Conservation (phyloP, 30 jellyfish, hydroid and myxozoan genomes). For the Cassiopea andromeda region DNA sequence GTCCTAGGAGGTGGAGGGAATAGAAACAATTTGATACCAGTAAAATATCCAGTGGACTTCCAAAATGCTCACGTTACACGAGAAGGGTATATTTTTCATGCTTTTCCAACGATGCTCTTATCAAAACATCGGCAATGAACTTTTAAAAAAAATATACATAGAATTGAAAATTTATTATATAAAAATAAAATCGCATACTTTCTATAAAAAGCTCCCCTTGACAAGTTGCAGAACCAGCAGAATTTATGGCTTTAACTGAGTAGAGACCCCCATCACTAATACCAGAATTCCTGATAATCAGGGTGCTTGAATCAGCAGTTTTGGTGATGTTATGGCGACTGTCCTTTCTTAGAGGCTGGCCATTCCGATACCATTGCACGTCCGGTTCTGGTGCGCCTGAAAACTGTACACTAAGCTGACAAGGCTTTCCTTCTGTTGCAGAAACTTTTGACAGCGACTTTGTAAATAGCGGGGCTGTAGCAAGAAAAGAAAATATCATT, state of each 20-base stretch:
- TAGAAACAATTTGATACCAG: no score
- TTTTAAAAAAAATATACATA: not conserved
- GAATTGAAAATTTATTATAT: not conserved
- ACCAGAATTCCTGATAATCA: conserved; percentile 73
- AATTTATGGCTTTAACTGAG: conserved; percentile 87
- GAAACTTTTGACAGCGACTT: conserved; percentile 58
- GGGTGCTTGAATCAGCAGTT: conserved; percentile 58
- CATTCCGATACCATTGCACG: conserved; percentile 91
- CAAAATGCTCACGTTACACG: no score
- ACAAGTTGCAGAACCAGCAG: conserved; percentile 89
- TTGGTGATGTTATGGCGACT: conserved; percentile 69
- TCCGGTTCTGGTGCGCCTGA: conserved; percentile 92
- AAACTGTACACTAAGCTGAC: conserved; percentile 74
- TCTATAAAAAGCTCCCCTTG: conserved; percentile 94
- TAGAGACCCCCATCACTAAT: conserved; percentile 93
- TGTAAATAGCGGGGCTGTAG: conserved; percentile 72
- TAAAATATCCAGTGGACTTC: no score
- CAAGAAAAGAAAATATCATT: conserved; percentile 40
- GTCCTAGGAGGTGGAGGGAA: no score
- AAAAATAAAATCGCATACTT: conserved; percentile 63
- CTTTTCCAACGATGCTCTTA: no score
- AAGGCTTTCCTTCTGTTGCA: conserved; percentile 85
- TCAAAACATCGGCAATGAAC: not conserved
- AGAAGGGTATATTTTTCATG: no score
- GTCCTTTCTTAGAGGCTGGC: conserved; percentile 92